These are phyloP conservation scores for Musca domestica DNA, from an alignment of 1,140 invertebrate genomes.

Conservation along the genomic window DNA sequence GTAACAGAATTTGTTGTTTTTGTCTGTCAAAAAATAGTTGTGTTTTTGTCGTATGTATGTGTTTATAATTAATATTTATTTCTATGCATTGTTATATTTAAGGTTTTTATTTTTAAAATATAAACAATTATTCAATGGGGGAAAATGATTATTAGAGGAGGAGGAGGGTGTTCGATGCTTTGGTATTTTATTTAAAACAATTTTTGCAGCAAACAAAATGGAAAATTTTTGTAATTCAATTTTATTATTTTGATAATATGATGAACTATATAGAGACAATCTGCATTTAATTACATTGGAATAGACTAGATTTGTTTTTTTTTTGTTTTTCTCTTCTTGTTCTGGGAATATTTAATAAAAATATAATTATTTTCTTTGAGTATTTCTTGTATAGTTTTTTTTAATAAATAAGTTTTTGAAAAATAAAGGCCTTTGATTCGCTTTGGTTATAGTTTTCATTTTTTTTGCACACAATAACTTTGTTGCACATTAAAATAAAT, in stretches of 20 bases:
- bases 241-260: not conserved
- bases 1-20: not conserved
- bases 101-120: too few relatives aligned
- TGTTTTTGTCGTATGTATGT: too few relatives aligned
- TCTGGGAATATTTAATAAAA: not conserved
- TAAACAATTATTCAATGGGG: too few relatives aligned
- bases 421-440: conserved; percentile 16
- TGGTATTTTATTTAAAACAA: too few relatives aligned
- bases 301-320: not conserved
- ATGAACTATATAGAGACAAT: not conserved
- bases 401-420: too few relatives aligned
- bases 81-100: too few relatives aligned
- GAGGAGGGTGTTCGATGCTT: too few relatives aligned
- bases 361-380: not conserved
- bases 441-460: not conserved
- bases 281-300: not conserved
- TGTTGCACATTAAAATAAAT: too few relatives aligned
- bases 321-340: not conserved
- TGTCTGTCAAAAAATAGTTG: too few relatives aligned
- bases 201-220: too few relatives aligned
- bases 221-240: not conserved
- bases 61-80: too few relatives aligned
- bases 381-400: not conserved
- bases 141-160: too few relatives aligned
- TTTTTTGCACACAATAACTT: not conserved